phyloP scores from a whole-genome alignment of 2,113 vertebrate genomes.

The Myiopsitta monachus region DNA sequence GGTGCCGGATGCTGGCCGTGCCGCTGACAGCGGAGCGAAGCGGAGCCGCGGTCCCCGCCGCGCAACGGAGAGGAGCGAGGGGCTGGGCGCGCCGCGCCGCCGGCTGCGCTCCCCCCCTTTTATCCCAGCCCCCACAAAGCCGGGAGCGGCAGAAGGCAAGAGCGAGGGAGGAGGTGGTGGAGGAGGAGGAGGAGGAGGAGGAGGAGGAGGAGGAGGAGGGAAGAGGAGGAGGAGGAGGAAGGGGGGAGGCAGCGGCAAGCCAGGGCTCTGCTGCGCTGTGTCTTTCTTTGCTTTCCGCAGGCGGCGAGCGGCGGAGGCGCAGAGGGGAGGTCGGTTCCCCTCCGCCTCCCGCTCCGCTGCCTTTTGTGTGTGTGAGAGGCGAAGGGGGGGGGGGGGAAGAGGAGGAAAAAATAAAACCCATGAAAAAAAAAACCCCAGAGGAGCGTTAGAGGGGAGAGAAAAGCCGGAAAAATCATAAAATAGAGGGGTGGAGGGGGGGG shows the following conservation, averaged over 20 bases:
- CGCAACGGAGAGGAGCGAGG: not conserved
- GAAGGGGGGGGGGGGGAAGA: conserved; percentile 59
- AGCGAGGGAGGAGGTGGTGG: not conserved
- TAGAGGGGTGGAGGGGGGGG: conserved; percentile 23
- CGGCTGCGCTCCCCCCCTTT: conserved; percentile 11
- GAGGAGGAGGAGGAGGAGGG: not conserved
- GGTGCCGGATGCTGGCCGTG: conserved; percentile 30
- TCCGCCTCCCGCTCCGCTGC: conserved; percentile 39
- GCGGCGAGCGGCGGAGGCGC: conserved; percentile 62
- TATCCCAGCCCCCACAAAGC: conserved; percentile 27
- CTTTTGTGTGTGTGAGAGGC: conserved; percentile 25
- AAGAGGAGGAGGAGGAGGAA: conserved; percentile 27
- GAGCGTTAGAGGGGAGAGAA: not conserved
- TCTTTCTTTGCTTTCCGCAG: conserved; percentile 75
- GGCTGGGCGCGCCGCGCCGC: conserved; percentile 29
- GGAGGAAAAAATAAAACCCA: not conserved
- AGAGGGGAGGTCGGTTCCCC: conserved; percentile 61
- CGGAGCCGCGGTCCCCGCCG: conserved; percentile 20
- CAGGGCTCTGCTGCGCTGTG: conserved; percentile 74
- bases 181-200: too few species aligned
- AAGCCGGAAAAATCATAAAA: conserved; percentile 27
- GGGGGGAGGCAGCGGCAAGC: conserved; percentile 69
- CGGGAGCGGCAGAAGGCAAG: conserved; percentile 29
- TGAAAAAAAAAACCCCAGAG: not conserved
- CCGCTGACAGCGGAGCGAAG: conserved; percentile 22